Base-by-base conservation (phyloP, 1,140 invertebrate genomes). In the Hydropsyche tenuis region DNA sequence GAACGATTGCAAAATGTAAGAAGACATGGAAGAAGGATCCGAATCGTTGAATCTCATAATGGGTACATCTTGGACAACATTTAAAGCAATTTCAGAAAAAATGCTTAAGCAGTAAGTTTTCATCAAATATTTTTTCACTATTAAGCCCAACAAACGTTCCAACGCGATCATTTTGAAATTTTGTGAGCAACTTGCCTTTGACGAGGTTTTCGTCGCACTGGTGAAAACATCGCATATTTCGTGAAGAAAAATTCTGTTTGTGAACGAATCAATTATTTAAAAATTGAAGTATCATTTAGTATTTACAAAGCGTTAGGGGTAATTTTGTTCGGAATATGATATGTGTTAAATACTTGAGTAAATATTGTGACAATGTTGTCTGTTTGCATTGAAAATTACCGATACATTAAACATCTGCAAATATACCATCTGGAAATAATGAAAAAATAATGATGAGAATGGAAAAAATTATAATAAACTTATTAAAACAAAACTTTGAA, bases 51-150 rank as follows among this genome's bases (percentile, higher is more conserved):
- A 70, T 16, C 25, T 14, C 25, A 70, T 56, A 0, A 43, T 70
- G 7, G 68, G 46, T 46, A 70, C n/a, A 56, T 56, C 27, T 37
- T 37, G 16, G 11, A 18, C 9, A 9, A 70, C 14, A 20, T 53
- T 25, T 1, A 72, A 11, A 25, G 18, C 20, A 16, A 25, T 16
- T 16, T 77, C 70, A 12, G 69, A 63, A 14, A 77, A 18, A 25
- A 77, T 56, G n/a, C 65, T 66, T 23, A 77, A 60, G 27, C 75
- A 77, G 30, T 73, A 77, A n/a, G 73, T 45, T 25, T 70, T 74
- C 18, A 60, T 48, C 14, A 77, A 60, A 22, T 77, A 77, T n/a
- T 63, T 43, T 7, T 73, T 69, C 12, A 77, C 48, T 25, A 77
- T 74, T 4, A 77, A 16, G 45, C 69, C 48, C 0, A 77, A 5